phyloP scores from a whole-genome alignment of 2,888 invertebrate species.

The Xestia xanthographa region DNA sequence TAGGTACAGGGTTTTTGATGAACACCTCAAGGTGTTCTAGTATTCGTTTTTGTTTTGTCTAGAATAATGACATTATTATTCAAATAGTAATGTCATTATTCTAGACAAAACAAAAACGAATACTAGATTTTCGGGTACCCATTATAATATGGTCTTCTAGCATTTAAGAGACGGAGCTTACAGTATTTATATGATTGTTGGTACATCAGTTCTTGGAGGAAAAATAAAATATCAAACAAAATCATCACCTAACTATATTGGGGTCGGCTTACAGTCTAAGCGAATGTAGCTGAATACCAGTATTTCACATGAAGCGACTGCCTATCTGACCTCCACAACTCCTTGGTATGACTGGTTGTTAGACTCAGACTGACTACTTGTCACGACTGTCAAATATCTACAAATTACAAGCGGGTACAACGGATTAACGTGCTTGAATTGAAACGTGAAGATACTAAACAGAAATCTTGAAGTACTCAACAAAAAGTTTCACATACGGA shows the following conservation, averaged over 20 bases:
- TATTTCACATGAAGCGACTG: no score
- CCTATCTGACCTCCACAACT: no score
- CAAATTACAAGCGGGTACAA: no score
- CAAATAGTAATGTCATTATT: no score
- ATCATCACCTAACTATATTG: neutral
- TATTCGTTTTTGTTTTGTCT: no score
- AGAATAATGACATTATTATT: no score
- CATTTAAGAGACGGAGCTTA: neutral
- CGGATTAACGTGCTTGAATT: neutral
- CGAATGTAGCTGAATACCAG: no score
- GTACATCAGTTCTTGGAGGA: neutral
- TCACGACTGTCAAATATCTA: no score
- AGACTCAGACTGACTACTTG: neutral
- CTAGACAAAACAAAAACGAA: neutral
- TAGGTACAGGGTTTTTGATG: neutral
- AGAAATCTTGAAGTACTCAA: constrained; percentile 14
- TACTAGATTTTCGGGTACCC: neutral
- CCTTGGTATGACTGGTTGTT: no score
- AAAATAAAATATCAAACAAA: neutral
- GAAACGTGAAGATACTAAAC: constrained; percentile 1
- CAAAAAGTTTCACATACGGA: constrained; percentile 21
- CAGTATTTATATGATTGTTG: neutral
- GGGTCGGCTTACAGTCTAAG: neutral
- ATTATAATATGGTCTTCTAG: neutral
- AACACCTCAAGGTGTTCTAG: no score